Evolutionary conservation across 2,113 vertebrate genomes (phyloP), one percentile per base, ranked within the genome.

Genomic region (Barbus barbus): DNA sequence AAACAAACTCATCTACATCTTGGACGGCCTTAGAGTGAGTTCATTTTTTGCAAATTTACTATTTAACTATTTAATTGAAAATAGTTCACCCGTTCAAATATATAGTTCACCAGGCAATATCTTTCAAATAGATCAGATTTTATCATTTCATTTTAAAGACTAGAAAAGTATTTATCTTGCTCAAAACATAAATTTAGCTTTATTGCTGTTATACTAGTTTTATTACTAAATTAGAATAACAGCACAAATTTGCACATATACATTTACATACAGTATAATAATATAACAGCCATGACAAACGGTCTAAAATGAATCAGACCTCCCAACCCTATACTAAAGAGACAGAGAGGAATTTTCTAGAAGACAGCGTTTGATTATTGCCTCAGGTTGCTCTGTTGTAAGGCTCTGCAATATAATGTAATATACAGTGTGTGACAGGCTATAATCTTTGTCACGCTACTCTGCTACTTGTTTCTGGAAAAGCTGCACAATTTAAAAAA

Each of bases 391-490:
- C 38, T 44, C 2, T 11, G 11, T 72, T 41, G 11, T 24, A 72
- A 72, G 1, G 69, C 38, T 73, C 12, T 73, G 71, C n/a, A 46
- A 14, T 73, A 73, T 24, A 73, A 46, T 26, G 38, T 46, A 44
- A 73, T 73, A 44, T 26, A 73, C 71, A 73, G 6, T 46, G 5
- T 46, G 22, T 73, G 38, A 72, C 69, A 44, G 69, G 69, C 69
- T 72, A 44, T 72, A 72, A 73, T 73, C 71, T 73, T 73, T 44
- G 38, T 73, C 71, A 73, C 5, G 12, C 38, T 46, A 9, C 38
- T 44, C 69, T 24, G 67, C 31, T 44, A 12, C 69, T 44, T 72
- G 69, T 44, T 44, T 8, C 69, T 44, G 38, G 22, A 44, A 72
- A 72, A 24, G 36, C 38, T 72, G 12, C 22, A 11, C 20, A 28